phyloP scores from a whole-genome alignment of 2,113 vertebrate species.

The Scartelaos histophorus region DNA sequence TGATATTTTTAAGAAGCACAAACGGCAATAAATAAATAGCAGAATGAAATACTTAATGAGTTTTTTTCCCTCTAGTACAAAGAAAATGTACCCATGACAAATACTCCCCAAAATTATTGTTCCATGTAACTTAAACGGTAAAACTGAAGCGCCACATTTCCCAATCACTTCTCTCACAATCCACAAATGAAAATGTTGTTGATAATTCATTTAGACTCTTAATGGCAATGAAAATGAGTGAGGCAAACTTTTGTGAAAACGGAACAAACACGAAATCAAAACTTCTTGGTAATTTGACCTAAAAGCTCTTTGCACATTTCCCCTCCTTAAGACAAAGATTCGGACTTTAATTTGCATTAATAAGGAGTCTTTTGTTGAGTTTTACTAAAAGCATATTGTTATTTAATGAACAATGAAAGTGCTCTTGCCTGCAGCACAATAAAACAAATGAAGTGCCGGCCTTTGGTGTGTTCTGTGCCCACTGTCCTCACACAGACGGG shows the following conservation, averaged over 20 bases:
- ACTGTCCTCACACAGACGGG: conserved; percentile 30
- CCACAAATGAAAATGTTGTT: neutral
- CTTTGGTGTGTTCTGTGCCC: conserved; percentile 8
- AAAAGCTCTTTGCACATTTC: neutral
- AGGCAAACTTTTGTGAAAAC: neutral
- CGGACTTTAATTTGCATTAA: conserved; percentile 2
- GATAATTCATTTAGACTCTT: neutral
- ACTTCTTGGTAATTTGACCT: neutral
- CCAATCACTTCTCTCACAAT: neutral
- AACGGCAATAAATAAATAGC: too few species aligned
- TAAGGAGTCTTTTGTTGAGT: conserved; percentile 6
- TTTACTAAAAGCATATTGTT: conserved; percentile 5
- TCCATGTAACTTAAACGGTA: neutral
- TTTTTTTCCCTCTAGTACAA: too few species aligned
- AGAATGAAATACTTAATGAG: too few species aligned
- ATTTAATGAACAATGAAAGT: conserved; percentile 6
- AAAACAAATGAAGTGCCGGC: conserved; percentile 19
- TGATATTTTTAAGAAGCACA: too few species aligned
- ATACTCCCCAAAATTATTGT: too few species aligned
- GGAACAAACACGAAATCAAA: neutral
- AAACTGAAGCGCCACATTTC: neutral
- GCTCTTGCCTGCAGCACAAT: conserved; percentile 24
- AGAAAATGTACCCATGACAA: too few species aligned
- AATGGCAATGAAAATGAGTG: neutral
- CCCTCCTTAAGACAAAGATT: neutral